Evolutionary conservation across 2,888 invertebrate genomes (phyloP), one percentile per base, ranked within the genome.

Genomic region (Hyppa rectilinea): DNA sequence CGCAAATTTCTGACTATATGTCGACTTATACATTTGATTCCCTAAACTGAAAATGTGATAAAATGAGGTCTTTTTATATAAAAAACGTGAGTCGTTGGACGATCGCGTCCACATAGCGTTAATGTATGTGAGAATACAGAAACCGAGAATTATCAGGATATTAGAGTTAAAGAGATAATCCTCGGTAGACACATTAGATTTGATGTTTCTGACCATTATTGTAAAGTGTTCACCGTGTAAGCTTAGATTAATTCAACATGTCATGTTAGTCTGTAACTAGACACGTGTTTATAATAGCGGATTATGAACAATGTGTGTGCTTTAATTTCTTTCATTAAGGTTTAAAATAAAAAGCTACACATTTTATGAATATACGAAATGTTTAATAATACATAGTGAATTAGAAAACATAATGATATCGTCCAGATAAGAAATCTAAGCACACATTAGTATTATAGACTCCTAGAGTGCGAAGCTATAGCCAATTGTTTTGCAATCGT

Each of bases 201-300:
- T 88, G 92, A 92, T 95, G 95, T 95, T 92, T 91, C 91, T 92
- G 91, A 94, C 86, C 90, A 93, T 93, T 89, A 89, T 72, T 92
- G 93, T 94, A 93, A 93, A 91, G 92, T 95, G 94, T 94, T 94
- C 94, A 94, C 92, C 93, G 94, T 95, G 93, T 93, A 93, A 94
- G 91, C 92, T 90, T 95, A 95, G 95, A 92, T 91, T 90, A 92
- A 92, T 92, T 92, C 89, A 92, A 93, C 85, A 89, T 95, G 94
- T 95, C 91, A 94, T 95, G 94, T 94, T 95, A 95, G 94, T 91
- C 85, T 89, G 90, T 94, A 89, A 90, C 89, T 95, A 95, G 94
- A 90, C 91, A 92, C 91, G 82, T 90, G 91, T 93, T 91, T 88
- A 89, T 89, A 90, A 90, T 91, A 89, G 89, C 81, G 77, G 71